These are phyloP conservation scores for Poeciliopsis prolifica DNA, from an alignment of 2,113 vertebrate genomes.

Conservation along the genomic window DNA sequence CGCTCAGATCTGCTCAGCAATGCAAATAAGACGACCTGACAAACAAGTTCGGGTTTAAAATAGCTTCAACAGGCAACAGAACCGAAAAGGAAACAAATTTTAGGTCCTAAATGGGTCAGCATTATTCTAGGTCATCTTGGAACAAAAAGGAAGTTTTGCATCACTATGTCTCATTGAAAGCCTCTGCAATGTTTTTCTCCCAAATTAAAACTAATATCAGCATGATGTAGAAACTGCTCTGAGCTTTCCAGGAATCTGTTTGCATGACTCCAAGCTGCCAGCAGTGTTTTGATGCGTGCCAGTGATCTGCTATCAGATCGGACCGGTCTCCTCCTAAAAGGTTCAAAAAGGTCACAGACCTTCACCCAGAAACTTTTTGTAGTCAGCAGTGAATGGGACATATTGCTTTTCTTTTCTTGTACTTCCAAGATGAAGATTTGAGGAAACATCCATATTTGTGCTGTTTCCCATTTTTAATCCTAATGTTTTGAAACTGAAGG, in stretches of 20 bases:
- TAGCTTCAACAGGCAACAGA: not conserved
- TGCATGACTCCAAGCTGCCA: not conserved
- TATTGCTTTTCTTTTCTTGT: not conserved
- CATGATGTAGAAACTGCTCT: not conserved
- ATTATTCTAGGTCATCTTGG: too few species aligned
- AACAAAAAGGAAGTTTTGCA: too few species aligned
- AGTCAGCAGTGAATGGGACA: too few species aligned
- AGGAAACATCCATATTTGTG: not conserved
- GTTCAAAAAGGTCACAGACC: too few species aligned
- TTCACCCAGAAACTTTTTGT: too few species aligned
- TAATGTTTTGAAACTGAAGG: too few species aligned
- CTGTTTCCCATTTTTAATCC: too few species aligned
- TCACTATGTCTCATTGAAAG: too few species aligned
- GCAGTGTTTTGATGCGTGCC: not conserved
- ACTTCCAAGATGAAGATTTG: not conserved
- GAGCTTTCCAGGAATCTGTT: not conserved
- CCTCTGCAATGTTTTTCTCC: not conserved
- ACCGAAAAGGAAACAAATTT: not conserved
- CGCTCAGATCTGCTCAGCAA: not conserved
- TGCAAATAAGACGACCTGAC: slow-evolving; percentile 6
- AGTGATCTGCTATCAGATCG: too few species aligned
- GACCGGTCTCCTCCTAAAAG: too few species aligned
- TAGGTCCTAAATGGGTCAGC: too few species aligned
- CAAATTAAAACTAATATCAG: not conserved
- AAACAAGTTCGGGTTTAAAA: not conserved